Conservation (phyloP, 1,140 invertebrate species). For the Drosophila athabasca region DNA sequence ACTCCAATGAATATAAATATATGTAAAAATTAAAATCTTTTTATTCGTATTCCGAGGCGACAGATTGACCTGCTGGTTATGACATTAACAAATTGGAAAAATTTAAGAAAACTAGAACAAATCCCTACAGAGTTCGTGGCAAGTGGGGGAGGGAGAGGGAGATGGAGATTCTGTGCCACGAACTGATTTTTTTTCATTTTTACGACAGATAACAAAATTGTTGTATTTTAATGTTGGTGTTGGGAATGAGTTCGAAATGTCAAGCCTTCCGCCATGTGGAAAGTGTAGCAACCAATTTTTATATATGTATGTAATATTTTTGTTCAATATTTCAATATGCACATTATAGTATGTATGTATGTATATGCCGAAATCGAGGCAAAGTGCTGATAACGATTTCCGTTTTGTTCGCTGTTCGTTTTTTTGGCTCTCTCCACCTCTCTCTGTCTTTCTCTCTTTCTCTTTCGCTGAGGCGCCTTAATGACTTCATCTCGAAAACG, state of each 20-base stretch:
- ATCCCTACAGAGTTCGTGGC: conserved; percentile 54
- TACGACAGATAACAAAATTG: conserved; percentile 75
- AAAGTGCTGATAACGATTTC: conserved; percentile 81
- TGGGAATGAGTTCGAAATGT: conserved; percentile 68
- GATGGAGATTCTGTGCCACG: conserved; percentile 30
- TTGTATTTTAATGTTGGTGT: conserved; percentile 50
- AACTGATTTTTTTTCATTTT: conserved; percentile 66
- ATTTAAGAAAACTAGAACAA: conserved; percentile 59
- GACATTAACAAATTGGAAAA: conserved; percentile 69
- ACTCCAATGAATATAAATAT: conserved; percentile 59
- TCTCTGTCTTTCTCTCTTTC: neutral
- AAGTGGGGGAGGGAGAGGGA: conserved; percentile 11
- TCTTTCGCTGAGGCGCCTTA: conserved; percentile 34
- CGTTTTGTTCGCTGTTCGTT: conserved; percentile 30
- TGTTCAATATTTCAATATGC: conserved; percentile 48
- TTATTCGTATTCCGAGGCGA: conserved; percentile 28
- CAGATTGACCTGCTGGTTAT: conserved; percentile 37
- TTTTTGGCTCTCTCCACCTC: too few relatives aligned
- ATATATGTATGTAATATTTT: conserved; percentile 15
- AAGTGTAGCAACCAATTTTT: conserved; percentile 47
- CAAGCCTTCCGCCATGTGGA: conserved; percentile 48
- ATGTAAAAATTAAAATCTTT: conserved; percentile 42
- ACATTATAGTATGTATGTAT: conserved; percentile 15
- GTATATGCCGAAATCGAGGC: conserved; percentile 67
- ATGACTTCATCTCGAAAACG: conserved; percentile 75